phyloP scores from a whole-genome alignment of 2,113 vertebrate genomes.

The Cyphomyrus discorhynchus region DNA sequence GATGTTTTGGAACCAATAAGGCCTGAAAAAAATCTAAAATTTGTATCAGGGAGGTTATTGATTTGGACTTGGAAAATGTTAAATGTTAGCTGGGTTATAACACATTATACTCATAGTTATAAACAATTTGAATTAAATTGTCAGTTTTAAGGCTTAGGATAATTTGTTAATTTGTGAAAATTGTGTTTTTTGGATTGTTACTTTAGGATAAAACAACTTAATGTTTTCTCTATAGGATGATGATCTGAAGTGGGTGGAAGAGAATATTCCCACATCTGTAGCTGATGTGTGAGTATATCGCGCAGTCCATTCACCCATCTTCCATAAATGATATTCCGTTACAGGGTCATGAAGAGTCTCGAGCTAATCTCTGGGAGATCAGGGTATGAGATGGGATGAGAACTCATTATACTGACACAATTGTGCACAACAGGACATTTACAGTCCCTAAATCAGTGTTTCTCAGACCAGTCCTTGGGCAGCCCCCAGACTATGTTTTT shows the following conservation, averaged over 20 bases:
- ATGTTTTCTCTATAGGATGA: constrained; percentile 49
- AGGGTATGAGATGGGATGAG: background rate
- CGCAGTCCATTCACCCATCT: background rate
- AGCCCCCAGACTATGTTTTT: background rate
- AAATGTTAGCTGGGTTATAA: background rate
- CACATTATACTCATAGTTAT: background rate
- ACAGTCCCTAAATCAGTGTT: background rate
- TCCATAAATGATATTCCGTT: background rate
- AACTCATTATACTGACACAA: background rate
- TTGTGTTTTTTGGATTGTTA: background rate
- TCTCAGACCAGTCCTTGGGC: background rate
- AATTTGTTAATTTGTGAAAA: background rate
- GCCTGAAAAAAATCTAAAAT: background rate
- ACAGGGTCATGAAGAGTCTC: background rate
- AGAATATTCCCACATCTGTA: constrained; percentile 61
- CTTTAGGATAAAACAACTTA: background rate
- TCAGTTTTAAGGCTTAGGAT: background rate
- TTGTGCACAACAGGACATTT: background rate
- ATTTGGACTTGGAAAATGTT: background rate
- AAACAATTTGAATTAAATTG: background rate
- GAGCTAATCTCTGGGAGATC: background rate
- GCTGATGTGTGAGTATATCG: constrained; percentile 56
- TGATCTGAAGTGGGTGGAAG: constrained; percentile 64
- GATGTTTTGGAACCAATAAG: background rate
- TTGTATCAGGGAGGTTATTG: background rate